Base-by-base conservation (phyloP, 2,113 vertebrate genomes). In the Hemicordylus capensis region DNA sequence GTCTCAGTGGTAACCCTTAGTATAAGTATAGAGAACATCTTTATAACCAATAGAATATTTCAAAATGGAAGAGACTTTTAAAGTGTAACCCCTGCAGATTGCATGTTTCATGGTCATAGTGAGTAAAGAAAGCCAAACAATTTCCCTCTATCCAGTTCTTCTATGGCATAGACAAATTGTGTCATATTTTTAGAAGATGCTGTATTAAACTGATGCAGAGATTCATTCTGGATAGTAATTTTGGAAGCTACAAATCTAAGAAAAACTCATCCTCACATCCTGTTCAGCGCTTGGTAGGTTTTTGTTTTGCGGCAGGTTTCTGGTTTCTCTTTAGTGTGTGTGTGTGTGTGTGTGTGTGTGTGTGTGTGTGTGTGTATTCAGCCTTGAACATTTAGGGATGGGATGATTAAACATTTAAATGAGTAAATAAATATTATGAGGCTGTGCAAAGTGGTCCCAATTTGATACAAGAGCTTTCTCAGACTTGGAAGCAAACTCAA, bases 171-270 rank as follows among this genome's bases (percentile, higher is more conserved):
- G 26, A 58, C 48, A 31, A 77, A 89, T 93, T 90, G n/a, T 86
- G 59, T 80, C 74, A 75, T 79, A 39, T 78, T 94, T 85, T 95
- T 87, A 81, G 58, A 93, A 92, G 80, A 90, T 59, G 39, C 39
- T 85, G 67, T 61, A 26, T 26, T 80, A 85, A 85, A 80, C 69
- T 34, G 56, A 80, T 72, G 64, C 64, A 46, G 42, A 70, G 54
- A 46, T 63, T 48, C 51, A 78, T 61, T 85, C 66, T 69, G 67
- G 44, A 63, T 31, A 88, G 28, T 73, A 79, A 39, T 80, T 80
- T 72, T 39, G 67, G 42, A 85, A 31, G 37, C 42, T 1, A 37
- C 58, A 85, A 63, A 61, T 56, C 69, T 85, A 54, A 37, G 42
- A 85, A 85, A 77, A 85, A 70, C 54, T 85, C 42, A 46, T 72